Evolutionary conservation across 1,140 invertebrate genomes (phyloP).

Genomic region (Heliconius melpomene): DNA sequence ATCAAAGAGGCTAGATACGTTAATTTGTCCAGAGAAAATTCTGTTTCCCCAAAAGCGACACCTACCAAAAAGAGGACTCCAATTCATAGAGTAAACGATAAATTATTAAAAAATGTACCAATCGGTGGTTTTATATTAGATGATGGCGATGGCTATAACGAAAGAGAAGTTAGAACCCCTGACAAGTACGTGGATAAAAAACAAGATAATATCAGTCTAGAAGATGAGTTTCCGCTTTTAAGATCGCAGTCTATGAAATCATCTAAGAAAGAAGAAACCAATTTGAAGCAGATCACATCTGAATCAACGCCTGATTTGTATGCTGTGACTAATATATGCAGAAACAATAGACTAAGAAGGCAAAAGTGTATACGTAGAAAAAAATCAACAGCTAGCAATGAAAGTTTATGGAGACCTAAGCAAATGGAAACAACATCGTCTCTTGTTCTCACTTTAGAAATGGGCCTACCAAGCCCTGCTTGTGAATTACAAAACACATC

Average conservation of each 20-base stretch:
- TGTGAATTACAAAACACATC: conserved; percentile 60
- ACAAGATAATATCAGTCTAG: conserved; percentile 27
- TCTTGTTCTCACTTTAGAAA: conserved; percentile 60
- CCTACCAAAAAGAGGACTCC: conserved; percentile 67
- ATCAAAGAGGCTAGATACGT: conserved; percentile 74
- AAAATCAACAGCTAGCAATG: conserved; percentile 70
- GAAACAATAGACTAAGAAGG: conserved; percentile 61
- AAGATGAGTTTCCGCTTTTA: conserved; percentile 44
- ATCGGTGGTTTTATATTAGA: conserved; percentile 75
- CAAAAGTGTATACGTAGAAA: conserved; percentile 75
- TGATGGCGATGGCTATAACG: conserved; percentile 73
- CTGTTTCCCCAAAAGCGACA: conserved; percentile 67
- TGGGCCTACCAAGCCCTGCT: conserved; percentile 67
- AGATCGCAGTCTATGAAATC: conserved; percentile 70
- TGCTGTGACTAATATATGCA: conserved; percentile 44
- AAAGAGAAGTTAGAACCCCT: conserved; percentile 73
- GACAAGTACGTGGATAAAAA: conserved; percentile 50
- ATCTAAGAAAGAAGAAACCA: conserved; percentile 43
- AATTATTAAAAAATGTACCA: conserved; percentile 70
- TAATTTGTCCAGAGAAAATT: conserved; percentile 73
- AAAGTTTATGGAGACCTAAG: conserved; percentile 60
- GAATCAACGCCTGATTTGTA: conserved; percentile 72
- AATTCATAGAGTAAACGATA: conserved; percentile 62
- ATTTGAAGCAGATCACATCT: conserved; percentile 57
- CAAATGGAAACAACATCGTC: conserved; percentile 54